Base-by-base conservation (phyloP, 2,797 vertebrate species). In the Mormyrops boulengeri region DNA sequence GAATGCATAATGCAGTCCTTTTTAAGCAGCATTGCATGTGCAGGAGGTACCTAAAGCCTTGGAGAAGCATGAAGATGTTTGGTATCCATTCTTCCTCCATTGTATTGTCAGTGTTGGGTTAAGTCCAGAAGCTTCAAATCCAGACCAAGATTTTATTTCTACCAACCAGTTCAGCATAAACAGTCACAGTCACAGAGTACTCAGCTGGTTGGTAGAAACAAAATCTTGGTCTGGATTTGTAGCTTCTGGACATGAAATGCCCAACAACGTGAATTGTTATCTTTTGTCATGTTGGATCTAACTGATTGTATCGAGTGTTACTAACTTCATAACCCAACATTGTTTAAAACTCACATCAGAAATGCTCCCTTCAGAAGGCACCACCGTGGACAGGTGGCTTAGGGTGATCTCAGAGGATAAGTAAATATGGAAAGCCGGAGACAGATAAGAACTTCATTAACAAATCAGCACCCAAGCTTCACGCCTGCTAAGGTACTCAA, bases 381-480 rank as follows among this genome's bases (percentile, higher is more conserved):
- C 49, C 49, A 50, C 49, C 9, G 49, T 6, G 9, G 49, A 50
- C 49, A 50, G 49, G 49, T 50, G 49, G 49, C 49, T 50, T 62
- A 22, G 53, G 53, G 53, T 22, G 22, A 44, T 52, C 12, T 82
- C 19, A 34, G 50, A 0, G 50, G 53, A 82, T 22, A 85, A 19
- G 9, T 73, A 86, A 86, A 52, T 73, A 87, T 14, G n/a, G 3
- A 3, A n/a, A 3, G n/a, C 8, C 9, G 30, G 22, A 19, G 52
- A 30, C 34, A 52, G 85, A 91, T 89, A 50, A 88, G 69, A 49
- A 50, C 86, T 90, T 89, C 52, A 57, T 82, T 89, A 82, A 73
- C 34, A 60, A 50, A 73, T 87, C 84, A 50, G 66, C 41, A 34
- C 17, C 44, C 26, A 50, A 47, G 85, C 85, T n/a, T 87, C 50